These are phyloP conservation scores for Andricus grossulariae DNA, from an alignment of 1,140 invertebrate species.

Conservation along the genomic window DNA sequence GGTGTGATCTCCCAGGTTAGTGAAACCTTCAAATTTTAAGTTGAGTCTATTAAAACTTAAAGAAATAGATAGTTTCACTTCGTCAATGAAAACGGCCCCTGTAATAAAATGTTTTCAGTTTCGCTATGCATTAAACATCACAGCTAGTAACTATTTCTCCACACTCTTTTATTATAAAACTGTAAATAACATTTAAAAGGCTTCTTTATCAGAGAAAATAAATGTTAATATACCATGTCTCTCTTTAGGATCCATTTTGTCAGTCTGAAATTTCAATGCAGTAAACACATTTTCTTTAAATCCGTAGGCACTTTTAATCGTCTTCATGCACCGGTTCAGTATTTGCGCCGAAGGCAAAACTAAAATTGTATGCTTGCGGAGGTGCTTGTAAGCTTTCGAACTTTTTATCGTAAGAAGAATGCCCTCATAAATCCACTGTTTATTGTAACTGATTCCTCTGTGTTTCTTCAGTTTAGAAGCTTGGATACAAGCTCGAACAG, in stretches of 20 bases:
- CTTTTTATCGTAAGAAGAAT: constrained; percentile 42
- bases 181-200: no score
- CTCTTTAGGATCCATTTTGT: constrained; percentile 33
- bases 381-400: constrained; percentile 21
- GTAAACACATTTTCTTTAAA: constrained; percentile 36
- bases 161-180: no score
- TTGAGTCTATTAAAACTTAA: no score
- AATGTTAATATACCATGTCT: constrained; percentile 30
- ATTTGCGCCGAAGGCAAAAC: constrained; percentile 34
- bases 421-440: constrained; percentile 41
- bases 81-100: neutral
- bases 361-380: constrained; percentile 32
- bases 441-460: constrained; percentile 21
- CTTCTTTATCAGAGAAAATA: neutral
- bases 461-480: neutral
- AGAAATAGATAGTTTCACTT: no score
- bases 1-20: no score
- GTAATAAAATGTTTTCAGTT: neutral
- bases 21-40: no score
- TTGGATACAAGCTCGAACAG: neutral
- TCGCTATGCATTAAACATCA: no score
- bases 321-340: constrained; percentile 39
- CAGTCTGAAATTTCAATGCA: constrained; percentile 28
- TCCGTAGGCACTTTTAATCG: constrained; percentile 34
- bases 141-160: no score